phyloP scores from a whole-genome alignment of 2,113 vertebrate genomes.

The Oryzias melastigma region DNA sequence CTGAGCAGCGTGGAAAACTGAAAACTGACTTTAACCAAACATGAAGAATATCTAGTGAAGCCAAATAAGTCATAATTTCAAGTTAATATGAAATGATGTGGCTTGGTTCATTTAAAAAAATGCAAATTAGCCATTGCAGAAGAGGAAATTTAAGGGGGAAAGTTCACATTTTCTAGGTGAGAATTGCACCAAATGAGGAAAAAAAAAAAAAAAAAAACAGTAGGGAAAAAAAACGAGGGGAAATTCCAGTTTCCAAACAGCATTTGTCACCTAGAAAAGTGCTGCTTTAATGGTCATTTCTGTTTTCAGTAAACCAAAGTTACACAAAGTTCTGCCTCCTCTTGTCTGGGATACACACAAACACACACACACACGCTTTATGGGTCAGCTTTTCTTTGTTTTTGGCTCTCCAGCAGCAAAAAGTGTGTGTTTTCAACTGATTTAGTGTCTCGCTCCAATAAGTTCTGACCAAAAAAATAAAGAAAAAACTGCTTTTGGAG shows the following conservation, averaged over 20 bases:
- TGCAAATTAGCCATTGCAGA: constrained; percentile 95
- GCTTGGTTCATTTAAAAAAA: constrained; percentile 96
- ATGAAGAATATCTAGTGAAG: constrained; percentile 97
- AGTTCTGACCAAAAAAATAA: constrained; percentile 73
- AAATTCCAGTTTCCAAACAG: constrained; percentile 37
- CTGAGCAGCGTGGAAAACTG: constrained; percentile 89
- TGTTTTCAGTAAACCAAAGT: constrained; percentile 99
- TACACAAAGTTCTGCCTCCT: constrained; percentile 99
- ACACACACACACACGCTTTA: constrained; percentile 51
- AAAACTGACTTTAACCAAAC: constrained; percentile 98
- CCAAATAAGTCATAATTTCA: constrained; percentile 98
- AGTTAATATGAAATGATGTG: constrained; percentile 97
- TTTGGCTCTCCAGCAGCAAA: constrained; percentile 59
- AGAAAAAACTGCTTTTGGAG: too few species aligned
- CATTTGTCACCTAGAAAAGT: constrained; percentile 78
- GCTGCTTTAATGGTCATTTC: constrained; percentile 84
- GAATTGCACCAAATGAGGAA: constrained; percentile 71
- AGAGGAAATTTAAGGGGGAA: constrained; percentile 82
- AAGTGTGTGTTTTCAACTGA: constrained; percentile 75
- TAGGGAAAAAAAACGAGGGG: too few species aligned
- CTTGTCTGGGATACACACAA: constrained; percentile 91
- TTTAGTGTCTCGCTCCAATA: not conserved
- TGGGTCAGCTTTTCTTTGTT: constrained; percentile 68
- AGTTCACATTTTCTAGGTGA: constrained; percentile 73
- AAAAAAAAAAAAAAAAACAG: not conserved